Evolutionary conservation across 2,888 invertebrate genomes (phyloP).

Genomic region (Nematopogon swammerdamellus): DNA sequence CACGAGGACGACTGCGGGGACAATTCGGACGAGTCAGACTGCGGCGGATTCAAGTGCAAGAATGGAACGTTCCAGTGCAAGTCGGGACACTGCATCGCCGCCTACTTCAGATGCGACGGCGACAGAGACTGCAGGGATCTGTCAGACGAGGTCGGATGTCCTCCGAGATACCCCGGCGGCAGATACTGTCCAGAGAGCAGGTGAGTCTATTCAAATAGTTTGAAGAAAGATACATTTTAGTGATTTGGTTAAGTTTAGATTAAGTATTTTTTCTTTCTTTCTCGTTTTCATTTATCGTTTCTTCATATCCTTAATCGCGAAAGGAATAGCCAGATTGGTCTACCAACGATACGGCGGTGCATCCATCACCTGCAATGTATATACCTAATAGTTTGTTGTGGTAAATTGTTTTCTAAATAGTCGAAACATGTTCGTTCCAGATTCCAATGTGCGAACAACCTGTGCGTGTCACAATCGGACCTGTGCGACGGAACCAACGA

Average conservation of each 20-base stretch:
- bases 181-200: constrained; percentile 82
- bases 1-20: constrained; percentile 97
- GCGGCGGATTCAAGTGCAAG: constrained; percentile 81
- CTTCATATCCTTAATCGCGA: too few species aligned
- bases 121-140: constrained; percentile 86
- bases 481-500: constrained; percentile 92
- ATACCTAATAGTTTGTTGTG: too few species aligned
- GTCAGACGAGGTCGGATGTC: constrained; percentile 87
- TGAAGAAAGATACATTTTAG: too few species aligned
- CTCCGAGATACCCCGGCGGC: constrained; percentile 83
- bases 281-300: background rate
- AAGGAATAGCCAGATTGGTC: background rate
- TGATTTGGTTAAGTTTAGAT: background rate
- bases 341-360: too few species aligned
- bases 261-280: background rate
- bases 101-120: constrained; percentile 86
- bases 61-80: constrained; percentile 89
- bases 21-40: constrained; percentile 84
- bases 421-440: too few species aligned
- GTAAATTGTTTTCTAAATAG: too few species aligned
- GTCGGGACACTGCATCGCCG: constrained; percentile 90
- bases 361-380: too few species aligned
- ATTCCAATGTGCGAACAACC: constrained; percentile 89
- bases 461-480: constrained; percentile 87
- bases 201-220: constrained; percentile 15